Conservation (phyloP, 2,113 vertebrate species). For the Paracanthobrama guichenoti region DNA sequence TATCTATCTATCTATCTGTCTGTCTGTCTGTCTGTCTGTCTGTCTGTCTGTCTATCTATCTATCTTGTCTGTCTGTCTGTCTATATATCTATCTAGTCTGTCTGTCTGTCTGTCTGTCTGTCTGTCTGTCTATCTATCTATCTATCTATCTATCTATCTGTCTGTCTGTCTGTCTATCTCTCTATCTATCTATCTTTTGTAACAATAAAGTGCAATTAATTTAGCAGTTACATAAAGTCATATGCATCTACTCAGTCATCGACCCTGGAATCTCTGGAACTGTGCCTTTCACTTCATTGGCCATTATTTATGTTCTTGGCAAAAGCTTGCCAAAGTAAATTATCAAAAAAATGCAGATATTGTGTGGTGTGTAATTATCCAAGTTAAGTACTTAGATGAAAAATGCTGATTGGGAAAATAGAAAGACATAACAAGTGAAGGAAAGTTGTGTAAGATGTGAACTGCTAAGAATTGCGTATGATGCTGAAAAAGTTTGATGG, state of each 20-base stretch:
- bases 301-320: conserved; percentile 31
- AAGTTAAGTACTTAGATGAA: not conserved
- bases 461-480: not conserved
- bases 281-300: conserved; percentile 12
- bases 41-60: too few relatives aligned
- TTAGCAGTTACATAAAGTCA: not conserved
- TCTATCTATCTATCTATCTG: too few relatives aligned
- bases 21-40: too few relatives aligned
- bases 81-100: too few relatives aligned
- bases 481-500: conserved; percentile 12
- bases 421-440: not conserved
- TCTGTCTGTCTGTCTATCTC: too few relatives aligned
- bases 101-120: too few relatives aligned
- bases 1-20: too few relatives aligned
- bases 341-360: not conserved
- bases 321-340: conserved; percentile 6
- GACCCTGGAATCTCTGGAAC: not conserved
- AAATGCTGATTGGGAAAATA: conserved; percentile 1
- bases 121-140: accelerated
- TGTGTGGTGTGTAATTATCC: not conserved
- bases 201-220: not conserved
- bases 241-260: not conserved
- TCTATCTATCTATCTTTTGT: too few relatives aligned
- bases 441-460: not conserved
- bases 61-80: too few relatives aligned